Percentiles rank a stretch among this genome's conserved stretches.
phyloP scores from a whole-genome alignment of 2,888 invertebrate genomes.

The Pinctada fucata region DNA sequence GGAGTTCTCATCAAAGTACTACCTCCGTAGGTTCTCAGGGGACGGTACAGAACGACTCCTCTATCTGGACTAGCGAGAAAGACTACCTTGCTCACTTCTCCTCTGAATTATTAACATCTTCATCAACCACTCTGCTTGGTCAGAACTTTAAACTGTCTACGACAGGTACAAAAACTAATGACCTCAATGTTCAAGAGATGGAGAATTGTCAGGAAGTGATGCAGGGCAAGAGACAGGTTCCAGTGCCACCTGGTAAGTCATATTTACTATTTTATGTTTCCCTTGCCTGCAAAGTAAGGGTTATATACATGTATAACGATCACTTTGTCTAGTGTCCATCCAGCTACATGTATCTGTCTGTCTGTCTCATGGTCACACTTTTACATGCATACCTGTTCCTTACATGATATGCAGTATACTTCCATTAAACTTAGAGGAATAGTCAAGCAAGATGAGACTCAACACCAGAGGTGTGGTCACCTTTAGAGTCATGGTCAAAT shows the following conservation, averaged over 20 bases:
- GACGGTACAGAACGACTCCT: conserved; percentile 40
- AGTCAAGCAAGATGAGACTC: too few species aligned
- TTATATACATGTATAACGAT: too few species aligned
- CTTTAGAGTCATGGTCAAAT: too few species aligned
- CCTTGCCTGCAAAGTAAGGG: not conserved
- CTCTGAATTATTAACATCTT: conserved; percentile 69
- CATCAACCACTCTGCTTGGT: conserved; percentile 67
- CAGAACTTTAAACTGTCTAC: conserved; percentile 58
- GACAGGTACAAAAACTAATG: conserved; percentile 38
- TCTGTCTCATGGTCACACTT: too few species aligned
- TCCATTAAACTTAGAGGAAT: too few species aligned
- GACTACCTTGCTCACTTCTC: conserved; percentile 67
- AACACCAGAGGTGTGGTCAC: too few species aligned
- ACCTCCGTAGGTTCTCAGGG: conserved; percentile 33
- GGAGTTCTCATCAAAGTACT: not conserved
- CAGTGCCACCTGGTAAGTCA: conserved; percentile 66
- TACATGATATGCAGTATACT: too few species aligned
- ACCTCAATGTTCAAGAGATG: conserved; percentile 50
- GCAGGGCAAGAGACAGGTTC: conserved; percentile 68
- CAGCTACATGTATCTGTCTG: too few species aligned
- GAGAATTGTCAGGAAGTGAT: conserved; percentile 66
- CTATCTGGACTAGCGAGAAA: conserved; percentile 55
- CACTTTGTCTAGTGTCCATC: too few species aligned
- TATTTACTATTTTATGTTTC: too few species aligned
- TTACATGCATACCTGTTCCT: too few species aligned